Evolutionary conservation across 2,797 vertebrate species (phyloP), one percentile per base, ranked within the genome.

Genomic region (Falco peregrinus): DNA sequence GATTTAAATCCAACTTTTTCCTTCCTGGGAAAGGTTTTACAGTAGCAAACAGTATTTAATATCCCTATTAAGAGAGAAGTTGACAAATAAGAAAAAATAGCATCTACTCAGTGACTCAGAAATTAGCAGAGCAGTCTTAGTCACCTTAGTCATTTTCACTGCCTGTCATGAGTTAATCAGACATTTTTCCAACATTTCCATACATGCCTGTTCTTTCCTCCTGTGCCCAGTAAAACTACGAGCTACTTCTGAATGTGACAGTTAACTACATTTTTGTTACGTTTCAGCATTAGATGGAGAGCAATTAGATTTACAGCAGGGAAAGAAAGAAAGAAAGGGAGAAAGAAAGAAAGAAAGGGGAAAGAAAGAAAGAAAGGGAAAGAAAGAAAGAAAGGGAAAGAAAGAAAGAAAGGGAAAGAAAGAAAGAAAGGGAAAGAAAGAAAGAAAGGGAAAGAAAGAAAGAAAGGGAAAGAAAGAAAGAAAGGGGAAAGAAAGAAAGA

Each of bases 261-360:
- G 81, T 89, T 97, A 97, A 96, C 83, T 84, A 93, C 82, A 90
- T 92, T 97, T 96, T 97, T 95, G 73, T 95, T 75, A 92, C 50
- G 37, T 95, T 97, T 95, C 92, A 95, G 93, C 92, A 92, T 79
- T 88, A 94, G 75, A 94, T 26, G 22, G 76, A 91, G 79, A 96
- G 96, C 84, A 96, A 77, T 71, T 84, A 89, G 64, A 95, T 95
- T 90, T 95, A 80, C 90, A 96, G 85, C 88, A 96, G 81, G 90
- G 84, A 89, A 81, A 54, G 13, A 41, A 8, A 45, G 21, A 65
- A 11, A 33, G 10, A 31, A 5, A 31, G 11, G 33, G 29, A 65
- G 29, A 65, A 6, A 39, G 16, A 26, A 6, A 54, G 5, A 54
- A 19, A 43, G 7, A 54, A 19, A 43, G 7, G 29, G 29, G 8